Evolutionary conservation across 2,113 vertebrate genomes (phyloP), one percentile per base, ranked within the genome.

Genomic region (Hypomesus transpacificus): DNA sequence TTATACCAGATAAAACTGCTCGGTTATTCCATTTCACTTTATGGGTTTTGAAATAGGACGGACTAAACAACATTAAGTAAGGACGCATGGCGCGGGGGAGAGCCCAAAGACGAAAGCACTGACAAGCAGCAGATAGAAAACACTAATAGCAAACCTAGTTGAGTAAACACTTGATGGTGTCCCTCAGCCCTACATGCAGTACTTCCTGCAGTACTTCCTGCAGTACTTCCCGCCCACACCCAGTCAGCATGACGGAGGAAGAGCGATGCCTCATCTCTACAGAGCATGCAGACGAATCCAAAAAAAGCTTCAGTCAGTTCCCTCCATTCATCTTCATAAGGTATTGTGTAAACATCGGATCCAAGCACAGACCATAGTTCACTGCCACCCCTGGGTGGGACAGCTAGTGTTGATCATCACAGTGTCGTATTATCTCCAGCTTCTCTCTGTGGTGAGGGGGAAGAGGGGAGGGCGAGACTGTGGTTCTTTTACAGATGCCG

Each of bases 1-100:
- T 87, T 73, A 78, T 34, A 39, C 70, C 71, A 75, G 75, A 87
- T 83, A 77, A 85, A 84, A 80, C 69, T 7, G 62, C 57, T 52
- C 73, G 71, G 75, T 78, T 75, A 78, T 85, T 79, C 80, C n/a
- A 77, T 82, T 73, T 77, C 61, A 58, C 68, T 72, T 50, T 59
- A 71, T 8, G 16, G 58, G 62, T 79, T 87, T 80, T 75, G 81
- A 82, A 85, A 82, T 59, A 79, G 82, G 68, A 70, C 73, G 53
- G 60, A 70, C 82, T 63, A 68, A 64, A n/a, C 72, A 63, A 69
- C 78, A 81, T 82, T 74, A 85, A 76, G 85, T 68, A 56, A 65
- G 71, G 65, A 21, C 3, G 56, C 74, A 58, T 54, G 69, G 77
- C 59, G 63, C 20, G 68, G 75, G 69, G 7, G 31, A 34, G 31